Base-by-base conservation (phyloP, 1,140 invertebrate genomes). In the Ridgeia piscesae region DNA sequence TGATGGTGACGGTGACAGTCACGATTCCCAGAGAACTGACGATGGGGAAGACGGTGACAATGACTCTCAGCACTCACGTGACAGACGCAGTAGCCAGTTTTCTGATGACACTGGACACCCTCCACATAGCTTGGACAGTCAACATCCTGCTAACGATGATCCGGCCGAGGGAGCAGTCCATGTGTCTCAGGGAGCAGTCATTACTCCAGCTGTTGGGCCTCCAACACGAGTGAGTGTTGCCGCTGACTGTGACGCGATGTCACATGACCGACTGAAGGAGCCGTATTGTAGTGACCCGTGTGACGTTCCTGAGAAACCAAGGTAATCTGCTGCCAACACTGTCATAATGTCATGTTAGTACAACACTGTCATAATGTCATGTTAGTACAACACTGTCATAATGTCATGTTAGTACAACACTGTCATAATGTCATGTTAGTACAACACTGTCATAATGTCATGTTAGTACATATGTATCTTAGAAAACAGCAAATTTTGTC, bases 291-390 rank as follows among this genome's bases (percentile, higher is more conserved):
- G 89, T 42, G 34, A 90, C 89, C 89, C 89, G n/a, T 21, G 35
- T 35, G 89, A 90, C 21, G 89, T 42, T 90, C 89, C 89, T 90
- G 89, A 90, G 2, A 90, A 90, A 90, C 89, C 89, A 90, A 90
- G 89, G 89, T 90, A 90, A 90, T 90, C 58, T 21, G 58, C 58
- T 77, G 58, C 58, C 58, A 0, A 27, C 14, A 77, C 17, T 14
- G 58, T 77, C 58, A 77, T 77, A 21, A 21, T 77, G 58, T 77
- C 6, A 77, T 77, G 11, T 21, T 77, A 50, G 48, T 50, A 50
- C 48, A n/a, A n/a, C n/a, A n/a, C n/a, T n/a, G n/a, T n/a, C n/a
- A n/a, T n/a, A n/a, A n/a, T n/a, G n/a, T n/a, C n/a, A n/a, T n/a
- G n/a, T n/a, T n/a, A n/a, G n/a, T n/a, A n/a, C 58, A 0, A 27